phyloP scores from a whole-genome alignment of 2,888 invertebrate genomes.

The Tetranychus piercei region DNA sequence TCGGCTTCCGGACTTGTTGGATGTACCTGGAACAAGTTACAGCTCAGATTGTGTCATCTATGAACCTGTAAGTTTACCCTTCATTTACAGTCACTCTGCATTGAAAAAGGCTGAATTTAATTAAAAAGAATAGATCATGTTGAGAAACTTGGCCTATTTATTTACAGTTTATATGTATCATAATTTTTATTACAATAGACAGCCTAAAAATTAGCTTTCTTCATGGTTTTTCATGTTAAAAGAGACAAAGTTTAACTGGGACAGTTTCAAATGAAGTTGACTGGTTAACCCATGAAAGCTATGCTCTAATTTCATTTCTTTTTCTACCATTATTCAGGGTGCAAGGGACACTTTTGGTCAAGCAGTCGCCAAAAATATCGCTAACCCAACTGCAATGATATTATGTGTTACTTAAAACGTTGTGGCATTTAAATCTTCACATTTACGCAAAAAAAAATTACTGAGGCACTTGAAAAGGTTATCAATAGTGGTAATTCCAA shows the following conservation, averaged over 20 bases:
- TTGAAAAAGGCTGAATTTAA: too few relatives aligned
- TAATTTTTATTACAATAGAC: too few relatives aligned
- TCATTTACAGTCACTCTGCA: too few relatives aligned
- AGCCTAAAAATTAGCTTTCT: too few relatives aligned
- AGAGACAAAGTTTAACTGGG: too few relatives aligned
- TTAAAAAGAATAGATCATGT: too few relatives aligned
- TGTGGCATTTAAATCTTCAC: slow-evolving; percentile 76
- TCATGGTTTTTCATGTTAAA: too few relatives aligned
- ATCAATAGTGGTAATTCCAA: slow-evolving; percentile 64
- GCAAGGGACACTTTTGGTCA: slow-evolving; percentile 88
- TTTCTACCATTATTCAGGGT: slow-evolving; percentile 44
- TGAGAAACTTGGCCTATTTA: too few relatives aligned
- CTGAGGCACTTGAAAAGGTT: slow-evolving; percentile 60
- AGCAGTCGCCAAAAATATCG: slow-evolving; percentile 82
- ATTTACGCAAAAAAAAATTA: slow-evolving; percentile 62
- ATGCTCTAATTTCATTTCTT: neutral
- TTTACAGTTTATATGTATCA: too few relatives aligned
- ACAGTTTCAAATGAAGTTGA: too few relatives aligned
- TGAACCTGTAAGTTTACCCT: slow-evolving; percentile 45
- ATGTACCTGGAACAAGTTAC: slow-evolving; percentile 88
- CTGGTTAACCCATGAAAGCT: too few relatives aligned
- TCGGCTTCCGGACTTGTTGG: slow-evolving; percentile 88
- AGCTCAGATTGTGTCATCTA: slow-evolving; percentile 83
- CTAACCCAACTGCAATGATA: slow-evolving; percentile 93
- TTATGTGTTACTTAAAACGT: slow-evolving; percentile 74